Percentiles rank a stretch among this genome's conserved stretches.
These are phyloP conservation scores for Trachelus iudaicus DNA, from an alignment of 2,888 invertebrate genomes.

Conservation along the genomic window DNA sequence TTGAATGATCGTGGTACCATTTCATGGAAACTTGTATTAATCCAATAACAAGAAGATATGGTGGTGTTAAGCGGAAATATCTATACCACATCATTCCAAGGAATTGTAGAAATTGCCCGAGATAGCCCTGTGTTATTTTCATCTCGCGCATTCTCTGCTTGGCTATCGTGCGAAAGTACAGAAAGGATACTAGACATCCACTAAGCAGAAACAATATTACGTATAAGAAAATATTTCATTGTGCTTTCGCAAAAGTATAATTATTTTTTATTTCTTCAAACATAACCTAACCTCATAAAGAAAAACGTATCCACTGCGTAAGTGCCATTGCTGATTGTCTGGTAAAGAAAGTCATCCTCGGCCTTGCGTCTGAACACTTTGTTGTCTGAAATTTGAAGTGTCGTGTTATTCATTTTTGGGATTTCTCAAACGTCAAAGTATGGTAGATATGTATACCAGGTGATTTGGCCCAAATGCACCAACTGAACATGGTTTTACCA, in stretches of 20 bases:
- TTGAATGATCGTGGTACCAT: conserved; percentile 78
- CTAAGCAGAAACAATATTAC: conserved; percentile 64
- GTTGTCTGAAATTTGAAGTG: conserved; percentile 63
- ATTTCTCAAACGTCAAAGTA: conserved; percentile 5
- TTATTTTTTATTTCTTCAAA: not conserved
- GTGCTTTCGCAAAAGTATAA: not conserved
- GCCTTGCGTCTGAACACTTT: conserved; percentile 64
- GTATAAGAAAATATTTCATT: not conserved
- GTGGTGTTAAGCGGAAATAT: conserved; percentile 77
- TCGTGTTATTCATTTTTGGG: not conserved
- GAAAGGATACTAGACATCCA: conserved; percentile 78
- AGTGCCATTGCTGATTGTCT: conserved; percentile 69
- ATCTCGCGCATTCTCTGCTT: conserved; percentile 66
- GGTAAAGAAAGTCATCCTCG: conserved; percentile 66
- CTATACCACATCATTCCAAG: conserved; percentile 65
- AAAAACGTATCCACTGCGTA: conserved; percentile 74
- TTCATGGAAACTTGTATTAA: conserved; percentile 78
- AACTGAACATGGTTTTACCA: too few relatives aligned
- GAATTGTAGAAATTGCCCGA: conserved; percentile 67
- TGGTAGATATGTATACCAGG: not conserved
- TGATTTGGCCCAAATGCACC: too few relatives aligned
- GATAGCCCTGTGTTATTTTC: conserved; percentile 63
- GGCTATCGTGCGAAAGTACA: conserved; percentile 75
- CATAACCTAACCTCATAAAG: conserved; percentile 73
- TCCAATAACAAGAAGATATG: conserved; percentile 83